Evolutionary conservation across 2,113 vertebrate species (phyloP), one percentile per base, ranked within the genome.

Genomic region (Galbula dea): DNA sequence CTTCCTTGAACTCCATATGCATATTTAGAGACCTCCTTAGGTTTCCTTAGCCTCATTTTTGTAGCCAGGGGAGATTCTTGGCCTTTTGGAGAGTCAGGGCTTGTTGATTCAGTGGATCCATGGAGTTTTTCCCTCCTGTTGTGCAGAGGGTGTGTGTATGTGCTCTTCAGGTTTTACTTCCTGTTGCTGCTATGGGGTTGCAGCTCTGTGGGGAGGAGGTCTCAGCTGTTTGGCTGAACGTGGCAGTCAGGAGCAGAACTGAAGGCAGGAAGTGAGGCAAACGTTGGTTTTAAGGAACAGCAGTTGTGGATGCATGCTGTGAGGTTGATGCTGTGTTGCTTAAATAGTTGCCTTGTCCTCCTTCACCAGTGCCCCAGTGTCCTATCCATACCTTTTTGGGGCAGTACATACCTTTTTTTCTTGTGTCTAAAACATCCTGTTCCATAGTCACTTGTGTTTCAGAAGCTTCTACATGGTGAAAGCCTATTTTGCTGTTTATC

Each of bases 51-150:
- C 10, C 62, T 58, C 45, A 3, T 30, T 74, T 65, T 49, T 67
- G 27, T 43, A 61, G 39, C 15, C 17, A 15, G 67, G 15, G 22
- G 34, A 61, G 68, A 2, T 34, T 39, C 27, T 39, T 55, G 62
- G 39, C 76, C 19, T 48, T 48, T 7, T 67, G 57, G 15, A 7
- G 9, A 2, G 34, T 6, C 21, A 6, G 54, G 17, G n/a, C 65
- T 57, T n/a, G 0, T 4, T 4, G 16, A 1, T 18, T 23, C 22
- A 2, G 26, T 5, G 48, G 37, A 27, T 26, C 34, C 2, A 0
- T 0, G 2, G 7, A 18, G 41, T 3, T 1, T 14, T 14, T 66
- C 43, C 39, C 14, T 30, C 27, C 17, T 36, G 5, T 15, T 22
- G 7, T 23, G 55, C 18, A 55, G 17, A 12, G 36, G 34, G 22